Percentiles rank a stretch among this genome's conserved stretches.
Evolutionary conservation across 1,140 invertebrate genomes (phyloP).

Genomic region (Danaus plexippus): DNA sequence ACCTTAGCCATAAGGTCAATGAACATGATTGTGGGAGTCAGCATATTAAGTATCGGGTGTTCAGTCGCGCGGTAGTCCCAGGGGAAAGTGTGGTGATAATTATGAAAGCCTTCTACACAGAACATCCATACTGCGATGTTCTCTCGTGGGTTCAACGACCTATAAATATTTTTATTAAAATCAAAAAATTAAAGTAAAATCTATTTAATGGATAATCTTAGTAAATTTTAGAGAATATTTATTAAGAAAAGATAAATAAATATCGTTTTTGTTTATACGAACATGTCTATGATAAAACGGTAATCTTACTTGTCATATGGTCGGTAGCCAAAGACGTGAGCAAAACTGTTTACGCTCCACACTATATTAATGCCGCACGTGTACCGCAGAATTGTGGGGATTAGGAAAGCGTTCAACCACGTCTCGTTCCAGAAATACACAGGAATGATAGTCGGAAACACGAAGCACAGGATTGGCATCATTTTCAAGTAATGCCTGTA

Average conservation of each 20-base stretch:
- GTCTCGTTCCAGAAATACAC: constrained; percentile 80
- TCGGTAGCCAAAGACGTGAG: constrained; percentile 80
- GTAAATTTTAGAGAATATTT: too few species aligned
- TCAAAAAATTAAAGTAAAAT: not conserved
- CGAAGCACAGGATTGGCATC: constrained; percentile 79
- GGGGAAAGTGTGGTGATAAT: constrained; percentile 86
- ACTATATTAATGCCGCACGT: constrained; percentile 78
- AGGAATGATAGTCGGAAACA: constrained; percentile 82
- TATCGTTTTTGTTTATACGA: not conserved
- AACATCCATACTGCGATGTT: constrained; percentile 76
- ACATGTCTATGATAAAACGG: constrained; percentile 3
- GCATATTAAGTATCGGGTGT: constrained; percentile 72
- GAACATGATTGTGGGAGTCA: constrained; percentile 77
- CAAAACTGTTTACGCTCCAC: constrained; percentile 84
- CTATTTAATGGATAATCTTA: too few species aligned
- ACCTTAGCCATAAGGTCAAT: constrained; percentile 76
- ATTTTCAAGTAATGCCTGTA: constrained; percentile 80
- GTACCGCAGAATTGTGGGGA: constrained; percentile 77
- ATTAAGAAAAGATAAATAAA: too few species aligned
- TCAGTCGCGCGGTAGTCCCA: constrained; percentile 82
- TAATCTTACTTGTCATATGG: constrained; percentile 83
- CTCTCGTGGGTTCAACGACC: constrained; percentile 76
- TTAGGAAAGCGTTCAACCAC: constrained; percentile 74
- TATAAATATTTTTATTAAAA: constrained; percentile 14
- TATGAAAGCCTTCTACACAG: constrained; percentile 78